phyloP scores from a whole-genome alignment of 2,797 vertebrate species.

The Lagorchestes hirsutus region DNA sequence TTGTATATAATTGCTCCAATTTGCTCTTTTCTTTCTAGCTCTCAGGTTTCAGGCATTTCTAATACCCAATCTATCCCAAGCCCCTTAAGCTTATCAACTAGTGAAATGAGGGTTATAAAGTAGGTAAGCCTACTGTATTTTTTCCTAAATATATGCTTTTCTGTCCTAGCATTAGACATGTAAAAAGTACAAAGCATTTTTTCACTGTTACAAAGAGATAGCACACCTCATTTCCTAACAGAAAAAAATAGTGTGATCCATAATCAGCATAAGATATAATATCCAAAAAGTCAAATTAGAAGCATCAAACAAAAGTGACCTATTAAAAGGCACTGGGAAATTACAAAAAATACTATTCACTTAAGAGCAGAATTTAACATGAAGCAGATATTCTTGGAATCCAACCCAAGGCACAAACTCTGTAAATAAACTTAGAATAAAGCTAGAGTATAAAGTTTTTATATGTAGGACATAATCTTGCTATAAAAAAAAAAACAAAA shows the following conservation, averaged over 20 bases:
- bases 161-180: not conserved
- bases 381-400: conserved; percentile 33
- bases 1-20: conserved; percentile 47
- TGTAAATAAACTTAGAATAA: conserved; percentile 49
- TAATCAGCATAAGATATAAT: not conserved
- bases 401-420: conserved; percentile 48
- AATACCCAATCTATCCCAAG: conserved; percentile 69
- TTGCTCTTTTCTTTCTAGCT: conserved; percentile 48
- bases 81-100: conserved; percentile 63
- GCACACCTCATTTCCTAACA: not conserved
- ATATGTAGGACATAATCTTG: conserved; percentile 25
- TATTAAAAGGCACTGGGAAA: conserved; percentile 26
- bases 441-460: conserved; percentile 54
- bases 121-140: conserved; percentile 55
- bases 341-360: not conserved
- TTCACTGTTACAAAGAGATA: conserved; percentile 62
- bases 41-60: conserved; percentile 53
- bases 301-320: not conserved
- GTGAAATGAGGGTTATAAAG: conserved; percentile 64
- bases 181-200: conserved; percentile 37
- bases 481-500: conserved; percentile 7
- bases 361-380: conserved; percentile 54
- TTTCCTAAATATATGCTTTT: conserved; percentile 48
- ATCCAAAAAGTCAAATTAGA: conserved; percentile 20
- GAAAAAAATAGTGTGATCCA: not conserved